Evolutionary conservation across 2,888 invertebrate genomes (phyloP).

Genomic region (Brenthis hecate): DNA sequence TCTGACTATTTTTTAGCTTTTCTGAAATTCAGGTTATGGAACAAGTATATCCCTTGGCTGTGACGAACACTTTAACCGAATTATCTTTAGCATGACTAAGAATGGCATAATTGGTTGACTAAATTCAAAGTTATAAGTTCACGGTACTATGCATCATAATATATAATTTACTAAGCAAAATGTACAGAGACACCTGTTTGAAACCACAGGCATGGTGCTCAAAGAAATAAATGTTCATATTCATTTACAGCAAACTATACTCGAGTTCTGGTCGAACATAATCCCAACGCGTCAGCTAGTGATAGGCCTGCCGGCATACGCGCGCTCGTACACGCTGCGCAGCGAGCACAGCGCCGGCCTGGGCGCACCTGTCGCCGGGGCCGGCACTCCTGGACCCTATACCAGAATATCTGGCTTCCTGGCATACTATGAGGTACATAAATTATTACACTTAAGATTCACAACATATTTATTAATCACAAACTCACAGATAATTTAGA

Average conservation of each 20-base stretch:
- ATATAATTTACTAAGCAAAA: too few relatives aligned
- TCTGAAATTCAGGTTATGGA: too few relatives aligned
- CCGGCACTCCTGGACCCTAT: slow-evolving; percentile 86
- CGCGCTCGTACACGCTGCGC: slow-evolving; percentile 86
- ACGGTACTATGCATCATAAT: too few relatives aligned
- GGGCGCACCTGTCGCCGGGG: slow-evolving; percentile 84
- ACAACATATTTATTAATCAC: too few relatives aligned
- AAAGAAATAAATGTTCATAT: not conserved
- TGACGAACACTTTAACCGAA: too few relatives aligned
- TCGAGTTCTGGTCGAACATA: slow-evolving; percentile 88
- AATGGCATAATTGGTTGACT: not conserved
- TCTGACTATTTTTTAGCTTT: not conserved
- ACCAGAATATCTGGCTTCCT: slow-evolving; percentile 88
- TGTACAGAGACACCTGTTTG: too few relatives aligned
- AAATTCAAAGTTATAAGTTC: not conserved
- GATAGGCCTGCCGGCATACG: slow-evolving; percentile 90
- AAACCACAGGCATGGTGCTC: too few relatives aligned
- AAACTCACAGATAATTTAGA: too few relatives aligned
- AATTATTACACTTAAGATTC: too few relatives aligned
- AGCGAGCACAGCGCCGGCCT: slow-evolving; percentile 77
- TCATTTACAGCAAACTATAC: slow-evolving; percentile 55
- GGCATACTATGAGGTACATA: slow-evolving; percentile 87
- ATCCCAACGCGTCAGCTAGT: slow-evolving; percentile 85
- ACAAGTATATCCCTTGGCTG: too few relatives aligned
- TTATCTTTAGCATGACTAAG: too few relatives aligned